Evolutionary conservation across 2,113 vertebrate species (phyloP).

Genomic region (Microtus richardsoni): DNA sequence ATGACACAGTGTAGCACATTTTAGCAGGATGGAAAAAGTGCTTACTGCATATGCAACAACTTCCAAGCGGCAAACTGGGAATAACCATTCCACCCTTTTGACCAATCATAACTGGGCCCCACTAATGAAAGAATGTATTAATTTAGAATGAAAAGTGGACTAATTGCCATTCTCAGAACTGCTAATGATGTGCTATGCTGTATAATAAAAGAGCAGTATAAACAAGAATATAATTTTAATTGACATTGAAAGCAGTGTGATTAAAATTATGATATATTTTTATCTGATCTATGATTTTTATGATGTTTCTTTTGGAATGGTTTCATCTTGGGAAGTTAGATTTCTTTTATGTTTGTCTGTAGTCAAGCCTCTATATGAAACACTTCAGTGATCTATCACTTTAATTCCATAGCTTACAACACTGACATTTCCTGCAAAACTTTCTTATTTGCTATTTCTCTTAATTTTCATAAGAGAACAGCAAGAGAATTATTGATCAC

Average conservation of each 20-base stretch:
- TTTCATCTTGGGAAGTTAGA: constrained; percentile 47
- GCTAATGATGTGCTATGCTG: constrained; percentile 46
- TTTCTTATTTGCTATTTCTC: neutral
- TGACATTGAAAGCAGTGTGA: constrained; percentile 32
- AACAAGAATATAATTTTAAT: constrained; percentile 67
- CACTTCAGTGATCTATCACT: neutral
- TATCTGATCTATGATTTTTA: constrained; percentile 47
- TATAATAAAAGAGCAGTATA: constrained; percentile 56
- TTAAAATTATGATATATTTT: constrained; percentile 64
- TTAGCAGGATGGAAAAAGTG: neutral
- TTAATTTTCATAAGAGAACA: neutral
- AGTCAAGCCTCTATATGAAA: neutral
- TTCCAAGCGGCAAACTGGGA: constrained; percentile 1
- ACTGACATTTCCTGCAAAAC: neutral
- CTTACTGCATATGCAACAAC: neutral
- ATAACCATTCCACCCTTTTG: constrained; percentile 43
- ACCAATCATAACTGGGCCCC: neutral
- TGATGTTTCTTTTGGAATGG: neutral
- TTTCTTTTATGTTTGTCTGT: neutral
- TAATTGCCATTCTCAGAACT: constrained; percentile 60
- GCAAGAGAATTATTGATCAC: neutral
- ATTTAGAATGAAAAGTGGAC: constrained; percentile 58
- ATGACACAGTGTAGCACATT: neutral
- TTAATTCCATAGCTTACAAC: constrained; percentile 12
- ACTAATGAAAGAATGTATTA: constrained; percentile 48